Evolutionary conservation across 2,113 vertebrate genomes (phyloP).

Genomic region (Vicugna pacos): DNA sequence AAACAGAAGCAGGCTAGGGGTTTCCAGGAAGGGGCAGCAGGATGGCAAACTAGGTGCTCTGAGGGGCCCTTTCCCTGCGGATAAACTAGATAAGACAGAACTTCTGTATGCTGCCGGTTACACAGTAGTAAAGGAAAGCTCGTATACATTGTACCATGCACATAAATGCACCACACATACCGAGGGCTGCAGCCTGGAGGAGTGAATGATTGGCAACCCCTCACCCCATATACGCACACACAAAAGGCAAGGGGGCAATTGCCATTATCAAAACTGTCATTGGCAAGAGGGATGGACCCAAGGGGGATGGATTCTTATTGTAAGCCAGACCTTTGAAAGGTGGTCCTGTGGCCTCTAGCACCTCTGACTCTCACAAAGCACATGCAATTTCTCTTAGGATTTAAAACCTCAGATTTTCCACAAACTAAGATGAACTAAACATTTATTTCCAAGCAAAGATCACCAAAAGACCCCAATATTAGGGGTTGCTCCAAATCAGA

Average conservation of each 20-base stretch:
- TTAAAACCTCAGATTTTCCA: not conserved
- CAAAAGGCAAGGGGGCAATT: not conserved
- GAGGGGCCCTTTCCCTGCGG: not conserved
- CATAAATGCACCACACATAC: not conserved
- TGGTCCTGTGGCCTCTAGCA: not conserved
- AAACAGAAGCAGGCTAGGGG: not conserved
- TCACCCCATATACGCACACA: not conserved
- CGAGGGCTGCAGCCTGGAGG: not conserved
- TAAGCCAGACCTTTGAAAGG: not conserved
- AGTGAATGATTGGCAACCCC: not conserved
- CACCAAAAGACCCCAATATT: not conserved
- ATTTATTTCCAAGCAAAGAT: not conserved
- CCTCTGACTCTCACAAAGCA: not conserved
- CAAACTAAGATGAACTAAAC: not conserved
- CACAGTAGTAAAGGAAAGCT: not conserved
- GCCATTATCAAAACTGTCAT: not conserved
- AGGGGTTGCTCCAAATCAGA: not conserved
- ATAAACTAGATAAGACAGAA: not conserved
- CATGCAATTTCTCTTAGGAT: not conserved
- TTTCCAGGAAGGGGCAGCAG: not conserved
- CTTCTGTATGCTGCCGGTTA: not conserved
- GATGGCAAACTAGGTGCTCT: not conserved
- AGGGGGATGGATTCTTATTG: not conserved
- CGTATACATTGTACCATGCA: fast-evolving
- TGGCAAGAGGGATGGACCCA: not conserved